Base-by-base conservation (phyloP, 2,113 vertebrate genomes). In the Clarias batrachus region DNA sequence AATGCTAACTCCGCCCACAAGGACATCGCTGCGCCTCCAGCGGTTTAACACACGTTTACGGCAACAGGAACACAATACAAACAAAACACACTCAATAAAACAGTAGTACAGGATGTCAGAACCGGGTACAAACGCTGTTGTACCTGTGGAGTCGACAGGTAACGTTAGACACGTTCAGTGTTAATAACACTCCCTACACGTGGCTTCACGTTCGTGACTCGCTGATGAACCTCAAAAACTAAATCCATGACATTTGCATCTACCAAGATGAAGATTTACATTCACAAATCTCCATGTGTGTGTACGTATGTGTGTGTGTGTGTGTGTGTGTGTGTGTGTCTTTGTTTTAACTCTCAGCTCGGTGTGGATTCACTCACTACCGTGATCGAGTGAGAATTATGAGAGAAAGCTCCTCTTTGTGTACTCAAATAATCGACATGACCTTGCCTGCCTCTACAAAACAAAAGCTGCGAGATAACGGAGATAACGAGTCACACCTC, bases 51-150 rank as follows among this genome's bases (percentile, higher is more conserved):
- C 9, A 71, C 2, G 37, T 74, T 14, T 5, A 52, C 21, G 48
- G 30, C 16, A 3, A 11, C 76, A 4, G 3, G 17, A 30, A 9
- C 1, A 57, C 52, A 78, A 78, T 52, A 27, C 11, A 52, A 52
- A 48, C 37, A 17, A 71, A 68, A 68, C 1, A 30, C 68, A 37
- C 48, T 48, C 48, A 48, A 48, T 48, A 19, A 71, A 33, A 23
- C 66, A 41, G 33, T 1, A 19, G 33, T 3, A 4, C 71, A 2
- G 41, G 37, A 21, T 71, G 16, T 9, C 30, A 48, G 12, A 48
- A 74, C 37, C 0, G 4, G 3, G 2, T 0, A 4, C 1, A 1
- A 4, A 19, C 11, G 8, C 21, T 41, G 25, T 73, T 30, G 1
- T 70, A 8, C 14, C 4, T 17, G 14, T 8, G 30, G 68, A 17